phyloP scores from a whole-genome alignment of 1,140 invertebrate genomes.

The Scaptomyza hsui region DNA sequence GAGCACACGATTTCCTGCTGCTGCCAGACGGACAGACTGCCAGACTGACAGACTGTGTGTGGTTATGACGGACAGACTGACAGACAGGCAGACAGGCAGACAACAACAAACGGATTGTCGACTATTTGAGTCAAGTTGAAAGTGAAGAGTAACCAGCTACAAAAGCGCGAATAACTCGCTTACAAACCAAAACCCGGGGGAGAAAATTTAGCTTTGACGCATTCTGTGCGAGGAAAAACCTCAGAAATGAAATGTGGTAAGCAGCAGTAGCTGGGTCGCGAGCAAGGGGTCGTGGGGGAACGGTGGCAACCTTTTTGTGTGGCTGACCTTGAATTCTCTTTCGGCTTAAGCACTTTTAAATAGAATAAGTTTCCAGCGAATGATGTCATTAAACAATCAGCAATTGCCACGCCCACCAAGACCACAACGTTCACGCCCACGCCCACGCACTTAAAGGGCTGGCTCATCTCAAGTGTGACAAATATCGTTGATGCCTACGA shows the following conservation, averaged over 20 bases:
- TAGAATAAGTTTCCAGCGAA: constrained; percentile 32
- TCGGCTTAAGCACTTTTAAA: not conserved
- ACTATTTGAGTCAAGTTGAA: not conserved
- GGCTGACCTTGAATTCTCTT: constrained; percentile 19
- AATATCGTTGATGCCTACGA: constrained; percentile 49
- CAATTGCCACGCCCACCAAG: constrained; percentile 3
- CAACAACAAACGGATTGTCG: not conserved
- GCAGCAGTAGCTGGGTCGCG: too few species aligned
- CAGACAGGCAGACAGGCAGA: not conserved
- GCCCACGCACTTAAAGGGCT: constrained; percentile 30
- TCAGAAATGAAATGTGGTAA: constrained; percentile 1
- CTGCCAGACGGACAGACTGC: not conserved
- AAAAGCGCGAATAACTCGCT: constrained; percentile 9
- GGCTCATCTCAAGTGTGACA: constrained; percentile 45
- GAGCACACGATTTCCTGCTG: constrained; percentile 25
- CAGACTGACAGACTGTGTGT: not conserved
- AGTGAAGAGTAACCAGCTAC: constrained; percentile 1
- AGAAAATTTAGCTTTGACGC: not conserved
- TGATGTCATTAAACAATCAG: constrained; percentile 52
- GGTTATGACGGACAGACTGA: not conserved
- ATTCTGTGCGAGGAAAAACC: not conserved
- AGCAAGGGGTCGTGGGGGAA: too few species aligned
- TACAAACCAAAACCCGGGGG: not conserved
- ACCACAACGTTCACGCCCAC: constrained; percentile 2
- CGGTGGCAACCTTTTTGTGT: too few species aligned